These are phyloP conservation scores for Zapornia atra DNA, from an alignment of 2,113 vertebrate genomes.

Conservation along the genomic window DNA sequence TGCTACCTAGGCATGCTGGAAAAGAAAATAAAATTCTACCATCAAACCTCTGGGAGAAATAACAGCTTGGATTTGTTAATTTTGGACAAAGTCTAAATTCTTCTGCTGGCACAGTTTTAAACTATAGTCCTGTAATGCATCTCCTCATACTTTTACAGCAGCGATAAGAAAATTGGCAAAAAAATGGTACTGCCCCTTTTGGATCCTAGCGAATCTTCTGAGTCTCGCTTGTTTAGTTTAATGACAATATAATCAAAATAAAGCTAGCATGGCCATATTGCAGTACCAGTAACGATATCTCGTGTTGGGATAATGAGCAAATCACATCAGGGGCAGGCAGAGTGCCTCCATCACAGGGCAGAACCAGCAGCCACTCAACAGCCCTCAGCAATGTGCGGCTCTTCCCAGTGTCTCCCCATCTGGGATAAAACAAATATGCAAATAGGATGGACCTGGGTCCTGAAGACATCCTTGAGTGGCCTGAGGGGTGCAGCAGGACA, in stretches of 20 bases:
- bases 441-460: neutral
- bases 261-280: neutral
- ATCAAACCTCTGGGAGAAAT: conserved; percentile 25
- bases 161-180: conserved; percentile 19
- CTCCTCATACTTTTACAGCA: conserved; percentile 3
- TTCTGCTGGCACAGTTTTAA: conserved; percentile 19
- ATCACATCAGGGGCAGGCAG: neutral
- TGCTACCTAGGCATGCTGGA: neutral
- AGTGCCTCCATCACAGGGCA: neutral
- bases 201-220: neutral
- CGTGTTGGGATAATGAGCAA: neutral
- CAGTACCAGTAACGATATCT: neutral
- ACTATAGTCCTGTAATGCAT: neutral
- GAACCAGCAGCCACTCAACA: neutral
- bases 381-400: rapidly evolving
- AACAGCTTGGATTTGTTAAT: conserved; percentile 42
- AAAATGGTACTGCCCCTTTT: neutral
- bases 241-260: conserved; percentile 15
- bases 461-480: neutral
- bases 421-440: neutral
- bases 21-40: neutral
- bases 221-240: neutral
- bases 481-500: neutral
- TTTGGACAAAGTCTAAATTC: conserved; percentile 17
- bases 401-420: neutral